These are phyloP conservation scores for Octodonta nipae DNA, from an alignment of 2,888 invertebrate genomes.

Conservation along the genomic window DNA sequence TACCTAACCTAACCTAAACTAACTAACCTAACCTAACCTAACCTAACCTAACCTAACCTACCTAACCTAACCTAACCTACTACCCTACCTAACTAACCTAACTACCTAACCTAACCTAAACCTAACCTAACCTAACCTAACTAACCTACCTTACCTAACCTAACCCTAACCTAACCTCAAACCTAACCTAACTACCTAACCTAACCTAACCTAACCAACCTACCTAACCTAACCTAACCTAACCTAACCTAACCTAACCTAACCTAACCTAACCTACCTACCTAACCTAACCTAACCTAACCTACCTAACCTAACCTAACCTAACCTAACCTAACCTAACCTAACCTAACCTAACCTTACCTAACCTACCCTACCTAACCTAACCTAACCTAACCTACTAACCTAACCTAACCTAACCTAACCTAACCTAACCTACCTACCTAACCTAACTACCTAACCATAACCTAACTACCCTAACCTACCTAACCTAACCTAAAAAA, in stretches of 20 bases:
- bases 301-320: conserved; percentile 8
- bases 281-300: conserved; percentile 6
- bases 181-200: conserved; percentile 6
- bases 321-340: conserved; percentile 9
- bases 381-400: conserved; percentile 14
- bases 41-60: conserved; percentile 6
- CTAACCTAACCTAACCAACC: conserved; percentile 6
- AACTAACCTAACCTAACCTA: conserved; percentile 7
- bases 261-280: conserved; percentile 3
- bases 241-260: conserved; percentile 4
- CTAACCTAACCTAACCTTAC: conserved; percentile 11
- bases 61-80: conserved; percentile 1
- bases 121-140: conserved; percentile 3
- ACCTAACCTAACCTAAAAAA: conserved; percentile 14
- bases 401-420: conserved; percentile 14
- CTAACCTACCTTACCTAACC: conserved; percentile 3
- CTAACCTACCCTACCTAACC: conserved; percentile 15
- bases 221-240: conserved; percentile 5
- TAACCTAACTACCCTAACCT: conserved; percentile 13
- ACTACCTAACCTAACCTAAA: conserved; percentile 4
- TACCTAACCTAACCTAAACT: conserved; percentile 7
- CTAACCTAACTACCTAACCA: conserved; percentile 13
- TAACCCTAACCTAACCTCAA: conserved; percentile 8
- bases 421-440: conserved; percentile 15
- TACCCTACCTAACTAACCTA: conserved; percentile 4